Evolutionary conservation across 2,113 vertebrate genomes (phyloP), one percentile per base, ranked within the genome.

Genomic region (Catharus minimus): DNA sequence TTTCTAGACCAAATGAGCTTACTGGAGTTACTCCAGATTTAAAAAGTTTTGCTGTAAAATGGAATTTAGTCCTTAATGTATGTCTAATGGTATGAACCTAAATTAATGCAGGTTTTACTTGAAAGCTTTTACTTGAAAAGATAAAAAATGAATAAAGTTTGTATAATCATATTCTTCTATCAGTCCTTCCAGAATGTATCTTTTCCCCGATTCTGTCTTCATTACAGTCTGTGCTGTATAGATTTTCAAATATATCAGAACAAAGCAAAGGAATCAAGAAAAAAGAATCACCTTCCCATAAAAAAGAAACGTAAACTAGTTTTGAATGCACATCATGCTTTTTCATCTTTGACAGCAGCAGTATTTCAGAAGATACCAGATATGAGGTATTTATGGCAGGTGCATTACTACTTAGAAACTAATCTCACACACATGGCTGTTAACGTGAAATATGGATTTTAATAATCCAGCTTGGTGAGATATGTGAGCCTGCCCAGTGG

Each of bases 371-470:
- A 94, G 94, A 95, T 95, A 97, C 95, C 89, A 96, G 94, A 94
- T 89, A 97, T 78, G 94, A 96, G 80, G 85, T 96, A 97, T 98
- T 97, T 97, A 97, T 96, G 91, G 92, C 96, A 97, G 97, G 95
- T 97, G 95, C 95, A 96, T 94, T 97, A 95, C 95, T 96, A 95
- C 96, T 97, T 95, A 96, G 95, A 97, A 98, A 98, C 95, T 98
- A 98, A 98, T 98, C 97, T 98, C 93, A 93, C 94, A 96, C 97
- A 97, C 95, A 94, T 96, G 97, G 97, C 93, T 97, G 95, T 97
- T 97, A 97, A 97, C n/a, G 72, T 97, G 97, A 98, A 98, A 98
- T 98, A 98, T 98, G 97, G 98, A 98, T 98, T 98, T 98, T 98
- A 98, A 99, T 98, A 98, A 98, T 97, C 97, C 96, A 97, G 97